Evolutionary conservation across 2,113 vertebrate genomes (phyloP).

Genomic region (Clarias gariepinus): DNA sequence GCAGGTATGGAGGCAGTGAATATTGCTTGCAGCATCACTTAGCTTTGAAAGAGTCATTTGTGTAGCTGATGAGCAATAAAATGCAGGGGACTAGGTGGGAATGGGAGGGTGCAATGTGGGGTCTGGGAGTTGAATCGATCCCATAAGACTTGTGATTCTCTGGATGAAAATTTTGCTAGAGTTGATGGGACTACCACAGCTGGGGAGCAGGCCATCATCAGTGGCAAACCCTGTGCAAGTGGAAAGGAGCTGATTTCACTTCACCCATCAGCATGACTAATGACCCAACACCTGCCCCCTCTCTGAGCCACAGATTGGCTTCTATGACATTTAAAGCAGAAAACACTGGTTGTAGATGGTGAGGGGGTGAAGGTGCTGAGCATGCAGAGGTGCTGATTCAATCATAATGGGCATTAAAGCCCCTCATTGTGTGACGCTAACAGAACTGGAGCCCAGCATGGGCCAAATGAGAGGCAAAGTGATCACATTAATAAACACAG

Average conservation of each 20-base stretch:
- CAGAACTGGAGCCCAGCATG: slow-evolving; percentile 33
- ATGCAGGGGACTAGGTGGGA: not conserved
- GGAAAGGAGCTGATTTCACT: slow-evolving; percentile 33
- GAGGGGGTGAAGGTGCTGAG: slow-evolving; percentile 57
- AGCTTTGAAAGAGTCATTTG: slow-evolving; percentile 37
- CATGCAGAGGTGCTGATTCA: slow-evolving; percentile 59
- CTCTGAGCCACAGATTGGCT: slow-evolving; percentile 59
- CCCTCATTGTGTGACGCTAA: slow-evolving; percentile 46
- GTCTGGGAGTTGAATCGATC: slow-evolving; percentile 31
- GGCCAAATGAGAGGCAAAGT: slow-evolving; percentile 46
- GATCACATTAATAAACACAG: slow-evolving; percentile 47
- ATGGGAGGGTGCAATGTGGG: not conserved
- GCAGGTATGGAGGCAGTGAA: not conserved
- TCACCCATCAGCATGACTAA: slow-evolving; percentile 49
- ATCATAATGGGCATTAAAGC: slow-evolving; percentile 55
- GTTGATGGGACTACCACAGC: slow-evolving; percentile 37
- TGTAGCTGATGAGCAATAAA: slow-evolving; percentile 29
- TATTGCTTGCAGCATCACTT: slow-evolving; percentile 23
- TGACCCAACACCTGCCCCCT: slow-evolving; percentile 57
- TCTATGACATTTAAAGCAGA: slow-evolving; percentile 68
- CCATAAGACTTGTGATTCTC: slow-evolving; percentile 30
- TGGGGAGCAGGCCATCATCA: slow-evolving; percentile 31
- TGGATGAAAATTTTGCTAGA: slow-evolving; percentile 30
- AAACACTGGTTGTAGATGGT: slow-evolving; percentile 62
- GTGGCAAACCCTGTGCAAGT: slow-evolving; percentile 17